phyloP scores from a whole-genome alignment of 2,888 invertebrate species.

The Sphaerophoria taeniata region DNA sequence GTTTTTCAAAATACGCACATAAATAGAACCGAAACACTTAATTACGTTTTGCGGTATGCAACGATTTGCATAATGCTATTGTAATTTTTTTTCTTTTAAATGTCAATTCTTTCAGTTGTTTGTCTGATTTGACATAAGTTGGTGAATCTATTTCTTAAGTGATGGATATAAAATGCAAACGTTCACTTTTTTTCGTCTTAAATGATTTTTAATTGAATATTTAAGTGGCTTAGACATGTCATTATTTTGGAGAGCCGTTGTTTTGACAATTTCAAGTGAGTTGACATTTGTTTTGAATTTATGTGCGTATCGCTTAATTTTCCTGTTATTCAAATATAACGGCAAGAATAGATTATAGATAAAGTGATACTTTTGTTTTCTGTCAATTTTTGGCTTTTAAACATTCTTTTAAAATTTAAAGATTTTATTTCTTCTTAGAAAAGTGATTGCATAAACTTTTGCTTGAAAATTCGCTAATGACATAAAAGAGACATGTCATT shows the following conservation, averaged over 20 bases:
- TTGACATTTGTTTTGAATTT: background rate
- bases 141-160: background rate
- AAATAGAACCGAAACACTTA: constrained; percentile 5
- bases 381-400: too few species aligned
- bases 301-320: background rate
- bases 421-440: too few species aligned
- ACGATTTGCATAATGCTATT: constrained; percentile 23
- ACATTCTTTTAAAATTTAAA: too few species aligned
- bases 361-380: background rate
- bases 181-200: constrained; percentile 29
- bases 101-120: constrained; percentile 6
- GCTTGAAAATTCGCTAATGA: too few species aligned
- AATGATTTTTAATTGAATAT: constrained; percentile 7
- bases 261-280: background rate
- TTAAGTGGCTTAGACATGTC: background rate
- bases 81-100: background rate
- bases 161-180: background rate
- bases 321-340: too few species aligned
- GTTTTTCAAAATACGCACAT: background rate
- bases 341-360: background rate
- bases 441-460: too few species aligned
- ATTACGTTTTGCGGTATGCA: constrained; percentile 7
- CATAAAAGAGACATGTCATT: too few species aligned
- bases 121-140: constrained; percentile 12
- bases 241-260: background rate